Evolutionary conservation across 2,797 vertebrate species (phyloP).

Genomic region (Siniperca undulata): DNA sequence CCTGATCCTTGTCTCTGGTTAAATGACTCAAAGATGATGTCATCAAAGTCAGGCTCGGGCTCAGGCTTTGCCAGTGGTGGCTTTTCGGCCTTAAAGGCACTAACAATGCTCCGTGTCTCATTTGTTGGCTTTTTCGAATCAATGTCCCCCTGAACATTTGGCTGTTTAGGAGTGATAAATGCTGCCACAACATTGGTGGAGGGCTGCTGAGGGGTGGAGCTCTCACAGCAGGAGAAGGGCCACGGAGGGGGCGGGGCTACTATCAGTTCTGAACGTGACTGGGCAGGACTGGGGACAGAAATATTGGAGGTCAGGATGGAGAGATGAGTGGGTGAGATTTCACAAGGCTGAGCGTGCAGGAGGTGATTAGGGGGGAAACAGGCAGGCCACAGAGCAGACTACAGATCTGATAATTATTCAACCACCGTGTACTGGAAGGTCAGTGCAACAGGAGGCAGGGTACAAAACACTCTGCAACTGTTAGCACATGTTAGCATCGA

Average conservation of each 20-base stretch:
- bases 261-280: conserved; percentile 73
- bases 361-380: conserved; percentile 17
- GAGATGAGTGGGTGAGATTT: conserved; percentile 11
- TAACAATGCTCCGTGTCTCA: conserved; percentile 26
- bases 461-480: conserved; percentile 33
- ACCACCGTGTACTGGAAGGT: background rate
- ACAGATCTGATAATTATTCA: conserved; percentile 7
- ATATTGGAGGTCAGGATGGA: conserved; percentile 71
- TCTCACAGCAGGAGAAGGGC: conserved; percentile 80
- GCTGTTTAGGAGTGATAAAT: conserved; percentile 77
- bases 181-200: conserved; percentile 67
- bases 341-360: conserved; percentile 38
- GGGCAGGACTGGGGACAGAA: conserved; percentile 80
- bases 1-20: conserved; percentile 58
- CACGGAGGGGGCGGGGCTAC: conserved; percentile 84
- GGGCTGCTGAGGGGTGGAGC: conserved; percentile 56
- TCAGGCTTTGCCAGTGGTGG: conserved; percentile 70
- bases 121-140: conserved; percentile 60
- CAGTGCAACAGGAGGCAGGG: conserved; percentile 17
- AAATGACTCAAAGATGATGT: conserved; percentile 67
- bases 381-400: conserved; percentile 6
- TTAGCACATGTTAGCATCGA: conserved; percentile 52
- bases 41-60: conserved; percentile 66
- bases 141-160: conserved; percentile 62
- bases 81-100: conserved; percentile 37